Conservation (phyloP, 2,888 invertebrate species). For the Argyra leucocephala region DNA sequence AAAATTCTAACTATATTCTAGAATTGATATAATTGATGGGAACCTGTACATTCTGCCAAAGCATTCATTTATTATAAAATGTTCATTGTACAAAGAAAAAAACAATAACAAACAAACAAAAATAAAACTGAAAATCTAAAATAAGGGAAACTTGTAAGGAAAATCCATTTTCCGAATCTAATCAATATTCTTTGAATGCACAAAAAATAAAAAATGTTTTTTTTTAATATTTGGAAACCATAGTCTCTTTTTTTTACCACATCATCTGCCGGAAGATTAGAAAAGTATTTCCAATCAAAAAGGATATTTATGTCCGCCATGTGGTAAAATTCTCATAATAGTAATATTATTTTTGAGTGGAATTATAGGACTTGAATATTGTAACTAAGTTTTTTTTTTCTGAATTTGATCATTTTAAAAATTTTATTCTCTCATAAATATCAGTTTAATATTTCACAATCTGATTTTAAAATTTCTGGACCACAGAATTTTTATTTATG, state of each 20-base stretch:
- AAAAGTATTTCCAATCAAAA: not conserved
- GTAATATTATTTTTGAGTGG: too few relatives aligned
- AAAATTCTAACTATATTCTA: not conserved
- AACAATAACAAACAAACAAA: too few relatives aligned
- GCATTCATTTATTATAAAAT: not conserved
- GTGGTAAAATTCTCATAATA: not conserved
- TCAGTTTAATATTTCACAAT: too few relatives aligned
- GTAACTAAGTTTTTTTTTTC: too few relatives aligned
- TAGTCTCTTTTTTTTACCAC: not conserved
- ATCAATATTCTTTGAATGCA: not conserved
- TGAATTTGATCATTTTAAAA: too few relatives aligned
- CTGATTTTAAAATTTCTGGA: too few relatives aligned
- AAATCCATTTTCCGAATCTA: not conserved
- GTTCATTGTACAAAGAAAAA: too few relatives aligned
- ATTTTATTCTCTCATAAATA: too few relatives aligned
- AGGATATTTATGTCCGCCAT: not conserved
- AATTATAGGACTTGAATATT: too few relatives aligned
- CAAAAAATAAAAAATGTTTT: not conserved
- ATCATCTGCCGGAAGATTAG: constrained; percentile 3
- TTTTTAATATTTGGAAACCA: not conserved
- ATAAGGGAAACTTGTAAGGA: too few relatives aligned
- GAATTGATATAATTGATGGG: not conserved
- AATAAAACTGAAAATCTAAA: too few relatives aligned
- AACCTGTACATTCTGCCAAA: constrained; percentile 1
- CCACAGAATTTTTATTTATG: too few relatives aligned